Evolutionary conservation across 37 sponge, comb jelly and placozoan species (phyloP).

Genomic region (Hormiphora californensis): DNA sequence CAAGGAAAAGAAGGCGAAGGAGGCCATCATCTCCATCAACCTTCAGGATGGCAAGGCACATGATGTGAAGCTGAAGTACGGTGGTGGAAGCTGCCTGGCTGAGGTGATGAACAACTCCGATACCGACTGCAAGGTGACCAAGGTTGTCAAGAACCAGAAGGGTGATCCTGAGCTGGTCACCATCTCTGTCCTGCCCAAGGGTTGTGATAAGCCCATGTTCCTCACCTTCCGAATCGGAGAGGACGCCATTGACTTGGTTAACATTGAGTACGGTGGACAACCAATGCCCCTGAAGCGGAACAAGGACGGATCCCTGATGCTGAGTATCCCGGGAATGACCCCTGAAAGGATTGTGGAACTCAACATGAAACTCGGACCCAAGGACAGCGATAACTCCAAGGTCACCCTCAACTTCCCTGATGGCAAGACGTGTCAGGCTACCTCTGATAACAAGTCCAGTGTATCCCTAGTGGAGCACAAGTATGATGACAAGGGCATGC

Average conservation of each 20-base stretch:
- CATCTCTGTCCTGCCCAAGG: slow-evolving; percentile 2
- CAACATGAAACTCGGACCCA: background rate
- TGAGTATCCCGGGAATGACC: background rate
- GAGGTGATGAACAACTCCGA: background rate
- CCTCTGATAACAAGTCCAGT: background rate
- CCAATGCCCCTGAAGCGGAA: background rate
- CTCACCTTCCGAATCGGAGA: slow-evolving; percentile 10
- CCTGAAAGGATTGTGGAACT: background rate
- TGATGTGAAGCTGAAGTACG: slow-evolving; percentile 36
- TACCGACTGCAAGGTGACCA: background rate
- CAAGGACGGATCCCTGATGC: background rate
- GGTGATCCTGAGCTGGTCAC: slow-evolving; percentile 22
- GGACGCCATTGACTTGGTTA: slow-evolving; percentile 3
- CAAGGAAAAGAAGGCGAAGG: slow-evolving; percentile 24
- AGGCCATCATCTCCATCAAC: slow-evolving; percentile 24
- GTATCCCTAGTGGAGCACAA: background rate
- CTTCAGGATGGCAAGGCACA: slow-evolving; percentile 19
- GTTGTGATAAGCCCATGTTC: slow-evolving; percentile 18
- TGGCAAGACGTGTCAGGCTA: background rate
- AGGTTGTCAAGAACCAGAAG: slow-evolving; percentile 39
- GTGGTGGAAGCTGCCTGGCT: background rate
- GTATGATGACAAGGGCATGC: background rate
- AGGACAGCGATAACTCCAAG: background rate
- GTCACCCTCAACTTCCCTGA: slow-evolving; percentile 3
- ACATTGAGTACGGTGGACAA: slow-evolving; percentile 43